phyloP scores from a whole-genome alignment of 2,888 invertebrate genomes.

The Crossocerus cetratus region DNA sequence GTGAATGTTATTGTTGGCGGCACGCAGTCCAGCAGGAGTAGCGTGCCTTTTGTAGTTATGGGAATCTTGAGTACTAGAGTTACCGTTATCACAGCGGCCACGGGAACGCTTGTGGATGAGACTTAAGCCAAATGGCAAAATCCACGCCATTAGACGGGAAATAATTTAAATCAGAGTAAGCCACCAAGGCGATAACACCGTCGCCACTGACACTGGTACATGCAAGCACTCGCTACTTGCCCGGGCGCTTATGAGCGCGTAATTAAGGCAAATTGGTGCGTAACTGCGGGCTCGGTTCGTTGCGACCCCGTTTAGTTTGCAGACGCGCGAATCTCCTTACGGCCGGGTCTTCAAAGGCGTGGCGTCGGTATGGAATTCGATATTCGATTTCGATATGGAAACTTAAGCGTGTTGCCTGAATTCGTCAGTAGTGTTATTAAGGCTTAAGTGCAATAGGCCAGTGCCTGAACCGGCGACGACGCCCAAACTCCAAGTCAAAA shows the following conservation, averaged over 20 bases:
- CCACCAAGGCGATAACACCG: conserved; percentile 47
- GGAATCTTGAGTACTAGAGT: conserved; percentile 7
- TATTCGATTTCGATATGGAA: neutral
- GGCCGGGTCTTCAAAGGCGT: conserved; percentile 1
- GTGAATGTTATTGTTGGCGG: too few relatives aligned
- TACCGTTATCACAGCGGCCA: conserved; percentile 48
- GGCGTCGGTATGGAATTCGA: neutral
- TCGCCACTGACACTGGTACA: conserved; percentile 15
- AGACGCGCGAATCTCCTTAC: conserved; percentile 5
- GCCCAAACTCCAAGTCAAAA: too few relatives aligned
- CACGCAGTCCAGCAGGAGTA: too few relatives aligned
- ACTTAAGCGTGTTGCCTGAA: too few relatives aligned
- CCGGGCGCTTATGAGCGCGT: conserved; percentile 21
- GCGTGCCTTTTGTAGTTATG: too few relatives aligned
- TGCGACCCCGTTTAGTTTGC: conserved; percentile 14
- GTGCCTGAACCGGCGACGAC: neutral
- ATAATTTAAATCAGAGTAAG: conserved; percentile 57
- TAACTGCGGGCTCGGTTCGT: conserved; percentile 4
- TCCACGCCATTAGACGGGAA: conserved; percentile 51
- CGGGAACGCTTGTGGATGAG: neutral
- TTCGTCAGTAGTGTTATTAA: neutral
- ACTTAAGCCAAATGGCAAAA: conserved; percentile 42
- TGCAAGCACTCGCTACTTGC: conserved; percentile 9
- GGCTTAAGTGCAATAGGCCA: neutral
- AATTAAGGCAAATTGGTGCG: conserved; percentile 54